A percentile compares a stretch with the other conserved stretches of the same genome.
Evolutionary conservation across 2,797 vertebrate species (phyloP).

Genomic region (Etheostoma perlongum): DNA sequence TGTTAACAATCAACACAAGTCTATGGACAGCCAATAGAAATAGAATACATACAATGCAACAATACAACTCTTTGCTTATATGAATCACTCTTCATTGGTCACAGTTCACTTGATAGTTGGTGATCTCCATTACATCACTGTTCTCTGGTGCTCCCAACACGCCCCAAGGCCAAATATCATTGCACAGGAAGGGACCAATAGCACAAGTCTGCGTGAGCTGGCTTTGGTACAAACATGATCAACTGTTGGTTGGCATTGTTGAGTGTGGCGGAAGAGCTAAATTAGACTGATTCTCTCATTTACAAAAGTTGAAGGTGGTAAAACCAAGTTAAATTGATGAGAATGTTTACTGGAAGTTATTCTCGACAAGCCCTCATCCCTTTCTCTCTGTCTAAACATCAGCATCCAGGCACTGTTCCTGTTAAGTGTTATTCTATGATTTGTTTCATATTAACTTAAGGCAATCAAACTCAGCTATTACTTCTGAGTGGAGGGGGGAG

Average conservation of each 20-base stretch:
- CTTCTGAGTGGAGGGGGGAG: conserved; percentile 35
- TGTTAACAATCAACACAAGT: conserved; percentile 83
- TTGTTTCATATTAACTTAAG: conserved; percentile 75
- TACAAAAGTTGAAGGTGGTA: conserved; percentile 33
- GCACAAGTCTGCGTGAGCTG: conserved; percentile 74
- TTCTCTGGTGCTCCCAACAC: conserved; percentile 58
- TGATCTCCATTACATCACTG: conserved; percentile 63
- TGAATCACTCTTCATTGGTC: conserved; percentile 73
- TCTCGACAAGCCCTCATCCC: conserved; percentile 65
- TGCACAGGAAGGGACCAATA: conserved; percentile 69
- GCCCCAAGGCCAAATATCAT: conserved; percentile 48
- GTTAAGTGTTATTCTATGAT: conserved; percentile 55
- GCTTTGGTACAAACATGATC: conserved; percentile 85
- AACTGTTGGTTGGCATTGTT: conserved; percentile 76
- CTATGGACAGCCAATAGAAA: conserved; percentile 83
- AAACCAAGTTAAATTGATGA: conserved; percentile 34
- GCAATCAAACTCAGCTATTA: conserved; percentile 72
- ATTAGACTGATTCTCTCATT: conserved; percentile 49
- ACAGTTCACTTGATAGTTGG: conserved; percentile 69
- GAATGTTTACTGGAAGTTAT: conserved; percentile 36
- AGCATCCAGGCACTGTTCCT: conserved; percentile 65
- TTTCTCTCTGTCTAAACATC: conserved; percentile 41
- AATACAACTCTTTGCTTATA: conserved; percentile 70
- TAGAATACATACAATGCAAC: conserved; percentile 82
- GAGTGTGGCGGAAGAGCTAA: conserved; percentile 60